These are phyloP conservation scores for Phalacrocorax aristotelis DNA, from an alignment of 2,113 vertebrate genomes.

Conservation along the genomic window DNA sequence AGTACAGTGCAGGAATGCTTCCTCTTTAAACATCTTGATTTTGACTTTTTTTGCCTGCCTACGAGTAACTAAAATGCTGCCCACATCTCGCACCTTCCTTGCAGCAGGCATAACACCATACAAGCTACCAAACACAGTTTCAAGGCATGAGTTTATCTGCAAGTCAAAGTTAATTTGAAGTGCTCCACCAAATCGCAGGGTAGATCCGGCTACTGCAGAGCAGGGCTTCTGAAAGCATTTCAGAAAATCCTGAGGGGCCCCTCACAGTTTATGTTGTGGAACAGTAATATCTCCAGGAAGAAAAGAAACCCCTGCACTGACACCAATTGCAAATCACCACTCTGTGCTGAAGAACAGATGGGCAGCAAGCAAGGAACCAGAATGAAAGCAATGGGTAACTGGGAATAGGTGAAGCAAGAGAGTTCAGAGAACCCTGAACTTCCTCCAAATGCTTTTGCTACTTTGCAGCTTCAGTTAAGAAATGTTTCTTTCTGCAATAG, in stretches of 20 bases:
- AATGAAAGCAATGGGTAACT: neutral
- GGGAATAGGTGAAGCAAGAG: neutral
- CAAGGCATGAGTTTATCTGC: neutral
- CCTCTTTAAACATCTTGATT: neutral
- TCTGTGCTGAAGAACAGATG: neutral
- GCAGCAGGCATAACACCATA: neutral
- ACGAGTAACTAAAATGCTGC: neutral
- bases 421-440: neutral
- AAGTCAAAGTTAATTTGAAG: neutral
- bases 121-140: neutral
- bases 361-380: neutral
- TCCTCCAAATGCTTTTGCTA: neutral
- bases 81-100: neutral
- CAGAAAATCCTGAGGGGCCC: neutral
- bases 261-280: neutral
- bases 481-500: accelerated
- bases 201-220: neutral
- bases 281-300: neutral
- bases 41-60: neutral
- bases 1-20: neutral
- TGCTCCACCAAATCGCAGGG: neutral
- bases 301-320: neutral
- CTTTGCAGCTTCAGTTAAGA: neutral
- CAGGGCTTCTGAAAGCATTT: neutral
- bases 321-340: neutral